Evolutionary conservation across 2,797 vertebrate species (phyloP), one percentile per base, ranked within the genome.

Genomic region (Eurystomus glaucurus): DNA sequence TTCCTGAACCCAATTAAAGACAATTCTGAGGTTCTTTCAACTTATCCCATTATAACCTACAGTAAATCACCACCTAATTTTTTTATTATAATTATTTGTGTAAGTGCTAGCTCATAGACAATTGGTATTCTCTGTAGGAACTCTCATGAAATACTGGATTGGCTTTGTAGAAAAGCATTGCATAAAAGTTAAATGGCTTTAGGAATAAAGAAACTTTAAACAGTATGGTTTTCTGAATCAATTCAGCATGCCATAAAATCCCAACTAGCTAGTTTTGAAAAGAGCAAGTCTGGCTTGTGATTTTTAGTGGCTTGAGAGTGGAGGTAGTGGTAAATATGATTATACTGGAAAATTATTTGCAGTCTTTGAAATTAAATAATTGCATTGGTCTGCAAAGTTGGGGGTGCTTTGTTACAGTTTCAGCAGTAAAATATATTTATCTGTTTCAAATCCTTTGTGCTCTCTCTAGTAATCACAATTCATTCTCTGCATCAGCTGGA

Each of bases 31-130:
- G 65, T 96, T 94, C 94, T 97, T 97, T 97, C 88, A 97, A 92
- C 76, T 95, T 84, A 88, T n/a, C 69, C 85, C 50, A 92, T 95
- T 96, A 95, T 75, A 94, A 88, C 57, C 45, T 92, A 52, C 65
- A 90, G 54, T 88, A 92, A 96, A 97, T 88, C 85, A 86, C 69
- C 50, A 75, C 79, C 90, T 96, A 97, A 94, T 96, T 96, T 95
- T 96, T 96, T 96, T 94, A 91, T 96, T 97, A 95, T 95, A 96
- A 97, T 94, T 96, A 93, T 95, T 93, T 95, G 70, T 95, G 76
- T 93, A 96, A 96, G 81, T 83, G 37, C 37, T 88, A 88, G 57
- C 50, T 96, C 96, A 46, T 6, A 94, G 89, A 76, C 74, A 91
- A 96, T 96, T 93, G 93, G 28, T 50, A 12, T 54, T 92, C 26